A percentile compares a stretch with the other conserved stretches of the same genome.
These are phyloP conservation scores for Melitaea athalia DNA, from an alignment of 2,888 invertebrate species.

Conservation along the genomic window DNA sequence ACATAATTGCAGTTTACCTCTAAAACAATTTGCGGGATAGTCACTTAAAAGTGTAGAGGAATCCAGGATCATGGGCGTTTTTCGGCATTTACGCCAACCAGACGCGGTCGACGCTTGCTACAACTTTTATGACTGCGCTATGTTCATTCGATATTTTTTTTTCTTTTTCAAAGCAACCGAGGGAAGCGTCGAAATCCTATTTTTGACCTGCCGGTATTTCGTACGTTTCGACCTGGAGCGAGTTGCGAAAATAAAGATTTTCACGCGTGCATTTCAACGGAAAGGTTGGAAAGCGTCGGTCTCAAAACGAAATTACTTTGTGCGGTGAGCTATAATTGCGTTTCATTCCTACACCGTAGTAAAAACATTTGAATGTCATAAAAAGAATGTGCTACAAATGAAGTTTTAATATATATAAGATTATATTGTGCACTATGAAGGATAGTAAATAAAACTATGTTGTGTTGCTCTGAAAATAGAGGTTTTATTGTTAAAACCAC, in stretches of 20 bases:
- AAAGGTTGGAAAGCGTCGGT: conserved; percentile 30
- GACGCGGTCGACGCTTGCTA: conserved; percentile 53
- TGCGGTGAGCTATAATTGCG: conserved; percentile 32
- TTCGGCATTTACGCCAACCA: conserved; percentile 55
- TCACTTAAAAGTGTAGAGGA: conserved; percentile 6
- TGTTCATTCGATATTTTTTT: conserved; percentile 44
- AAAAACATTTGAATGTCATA: conserved; percentile 26
- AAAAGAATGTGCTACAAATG: conserved; percentile 22
- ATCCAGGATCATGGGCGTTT: conserved; percentile 44
- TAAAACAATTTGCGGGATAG: conserved; percentile 17
- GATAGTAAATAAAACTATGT: no score
- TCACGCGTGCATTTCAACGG: conserved; percentile 35
- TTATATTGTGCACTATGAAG: no score
- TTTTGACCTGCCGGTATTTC: conserved; percentile 63
- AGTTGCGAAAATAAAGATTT: conserved; percentile 41
- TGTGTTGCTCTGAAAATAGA: no score
- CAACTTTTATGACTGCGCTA: conserved; percentile 70
- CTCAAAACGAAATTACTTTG: conserved; percentile 39
- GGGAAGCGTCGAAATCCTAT: conserved; percentile 63
- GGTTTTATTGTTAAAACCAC: no score
- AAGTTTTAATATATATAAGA: conserved; percentile 4
- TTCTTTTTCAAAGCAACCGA: conserved; percentile 57
- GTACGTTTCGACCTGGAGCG: conserved; percentile 57
- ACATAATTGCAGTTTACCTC: conserved; percentile 3
- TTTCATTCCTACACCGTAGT: conserved; percentile 25